Evolutionary conservation across 1,140 invertebrate genomes (phyloP).

Genomic region (Varroa destructor): DNA sequence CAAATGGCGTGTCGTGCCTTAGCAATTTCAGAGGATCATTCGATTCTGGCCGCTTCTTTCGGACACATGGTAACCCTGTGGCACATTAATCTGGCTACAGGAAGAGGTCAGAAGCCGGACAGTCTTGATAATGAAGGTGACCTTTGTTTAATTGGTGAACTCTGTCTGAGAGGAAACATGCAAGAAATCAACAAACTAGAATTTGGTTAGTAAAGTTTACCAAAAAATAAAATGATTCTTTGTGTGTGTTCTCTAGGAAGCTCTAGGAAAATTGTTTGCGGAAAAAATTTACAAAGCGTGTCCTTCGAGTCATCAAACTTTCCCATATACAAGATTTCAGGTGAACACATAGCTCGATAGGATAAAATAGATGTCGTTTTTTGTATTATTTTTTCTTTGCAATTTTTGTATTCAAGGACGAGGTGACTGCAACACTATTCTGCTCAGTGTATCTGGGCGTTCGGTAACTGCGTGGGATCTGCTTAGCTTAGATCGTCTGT

Average conservation of each 20-base stretch:
- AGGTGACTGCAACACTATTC: neutral
- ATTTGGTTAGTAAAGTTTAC: neutral
- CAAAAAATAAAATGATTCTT: too few species aligned
- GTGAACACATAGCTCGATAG: too few species aligned
- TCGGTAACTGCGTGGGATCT: constrained; percentile 2
- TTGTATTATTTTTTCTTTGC: too few species aligned
- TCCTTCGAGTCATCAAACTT: too few species aligned
- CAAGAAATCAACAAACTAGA: neutral
- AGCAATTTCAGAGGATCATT: constrained; percentile 14
- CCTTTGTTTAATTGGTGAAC: neutral
- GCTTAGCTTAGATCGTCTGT: neutral
- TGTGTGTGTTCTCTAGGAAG: too few species aligned
- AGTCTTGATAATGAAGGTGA: neutral
- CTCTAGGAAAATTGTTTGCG: too few species aligned
- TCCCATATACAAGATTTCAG: too few species aligned
- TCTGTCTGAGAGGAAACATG: neutral
- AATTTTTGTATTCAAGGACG: neutral
- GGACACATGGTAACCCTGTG: constrained; percentile 15
- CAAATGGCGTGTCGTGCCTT: neutral
- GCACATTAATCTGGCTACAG: neutral
- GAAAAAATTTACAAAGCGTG: too few species aligned
- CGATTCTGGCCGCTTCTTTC: constrained; percentile 19
- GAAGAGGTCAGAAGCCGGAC: too few species aligned
- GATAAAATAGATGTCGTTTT: too few species aligned
- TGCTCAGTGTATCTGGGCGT: neutral